Evolutionary conservation across 2,888 invertebrate species (phyloP).

Genomic region (Calliphora vomitoria): DNA sequence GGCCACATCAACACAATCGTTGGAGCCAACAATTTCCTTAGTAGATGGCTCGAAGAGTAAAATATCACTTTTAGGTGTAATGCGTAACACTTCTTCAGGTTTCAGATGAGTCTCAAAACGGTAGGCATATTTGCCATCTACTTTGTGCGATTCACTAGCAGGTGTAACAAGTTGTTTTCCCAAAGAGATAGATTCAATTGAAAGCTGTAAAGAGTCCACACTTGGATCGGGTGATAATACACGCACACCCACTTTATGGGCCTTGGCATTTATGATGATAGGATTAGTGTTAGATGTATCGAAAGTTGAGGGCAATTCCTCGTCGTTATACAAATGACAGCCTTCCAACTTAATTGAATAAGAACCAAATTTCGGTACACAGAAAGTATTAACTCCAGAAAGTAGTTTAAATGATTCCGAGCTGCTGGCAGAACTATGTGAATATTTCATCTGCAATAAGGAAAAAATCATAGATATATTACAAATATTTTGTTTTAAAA

Average conservation of each 20-base stretch:
- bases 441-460: constrained; percentile 79
- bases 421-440: constrained; percentile 69
- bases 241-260: constrained; percentile 86
- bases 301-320: constrained; percentile 82
- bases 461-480: neutral
- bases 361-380: constrained; percentile 89
- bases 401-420: constrained; percentile 84
- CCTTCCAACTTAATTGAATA: constrained; percentile 91
- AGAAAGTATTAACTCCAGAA: constrained; percentile 89
- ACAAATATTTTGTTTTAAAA: neutral
- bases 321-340: constrained; percentile 90
- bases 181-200: constrained; percentile 77
- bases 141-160: constrained; percentile 84
- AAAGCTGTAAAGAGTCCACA: constrained; percentile 79
- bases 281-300: constrained; percentile 84
- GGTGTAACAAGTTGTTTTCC: constrained; percentile 80
- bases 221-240: constrained; percentile 85
- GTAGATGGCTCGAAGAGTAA: constrained; percentile 89
- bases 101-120: constrained; percentile 83
- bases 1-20: constrained; percentile 89
- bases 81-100: constrained; percentile 83
- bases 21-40: constrained; percentile 87
- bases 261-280: constrained; percentile 85
- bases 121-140: constrained; percentile 84
- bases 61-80: constrained; percentile 89